Evolutionary conservation across 1,140 invertebrate species (phyloP).

Genomic region (Leptonema lineaticorne): DNA sequence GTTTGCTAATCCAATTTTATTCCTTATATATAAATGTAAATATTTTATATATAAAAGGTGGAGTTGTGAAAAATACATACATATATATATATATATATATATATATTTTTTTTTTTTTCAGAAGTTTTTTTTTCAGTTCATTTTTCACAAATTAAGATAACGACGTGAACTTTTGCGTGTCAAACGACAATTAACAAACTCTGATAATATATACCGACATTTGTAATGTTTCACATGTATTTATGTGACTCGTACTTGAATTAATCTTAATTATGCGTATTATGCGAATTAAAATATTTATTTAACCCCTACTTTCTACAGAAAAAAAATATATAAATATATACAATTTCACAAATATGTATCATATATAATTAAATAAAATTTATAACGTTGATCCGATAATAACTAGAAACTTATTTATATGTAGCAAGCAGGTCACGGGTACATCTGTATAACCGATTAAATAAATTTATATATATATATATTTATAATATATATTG

Average conservation of each 20-base stretch:
- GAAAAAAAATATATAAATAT: too few species aligned
- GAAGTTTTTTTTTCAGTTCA: too few species aligned
- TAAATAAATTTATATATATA: too few species aligned
- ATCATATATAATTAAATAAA: too few species aligned
- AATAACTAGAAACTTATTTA: too few species aligned
- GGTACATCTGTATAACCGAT: too few species aligned
- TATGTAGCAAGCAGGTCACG: too few species aligned
- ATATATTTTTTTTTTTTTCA: not conserved
- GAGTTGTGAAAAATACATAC: too few species aligned
- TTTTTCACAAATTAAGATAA: constrained; percentile 20
- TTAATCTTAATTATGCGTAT: not conserved
- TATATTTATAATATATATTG: too few species aligned
- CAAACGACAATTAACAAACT: constrained; percentile 1
- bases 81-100: not conserved
- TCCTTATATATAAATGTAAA: not conserved
- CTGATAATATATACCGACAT: constrained; percentile 1
- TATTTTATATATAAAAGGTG: too few species aligned
- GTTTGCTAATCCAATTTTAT: not conserved
- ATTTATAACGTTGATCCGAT: too few species aligned
- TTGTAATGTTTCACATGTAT: not conserved
- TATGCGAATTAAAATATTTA: not conserved
- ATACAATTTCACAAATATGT: too few species aligned
- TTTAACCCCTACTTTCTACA: not conserved
- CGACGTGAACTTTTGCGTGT: constrained; percentile 5
- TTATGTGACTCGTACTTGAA: not conserved